Conservation (phyloP, 2,888 invertebrate genomes). For the Drosophila sordidula region DNA sequence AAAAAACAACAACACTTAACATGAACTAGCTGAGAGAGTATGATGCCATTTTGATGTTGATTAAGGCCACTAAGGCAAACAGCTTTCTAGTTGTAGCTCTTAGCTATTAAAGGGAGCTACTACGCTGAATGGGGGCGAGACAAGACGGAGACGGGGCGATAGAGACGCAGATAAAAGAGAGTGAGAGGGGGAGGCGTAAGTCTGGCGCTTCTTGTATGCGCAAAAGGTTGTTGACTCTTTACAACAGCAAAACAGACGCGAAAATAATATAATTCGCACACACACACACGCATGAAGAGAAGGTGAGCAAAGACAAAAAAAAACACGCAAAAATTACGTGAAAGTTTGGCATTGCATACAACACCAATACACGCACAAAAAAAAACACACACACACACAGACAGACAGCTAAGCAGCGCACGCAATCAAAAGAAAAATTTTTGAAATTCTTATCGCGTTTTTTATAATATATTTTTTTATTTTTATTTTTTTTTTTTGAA, state of each 20-base stretch:
- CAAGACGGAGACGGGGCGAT: not conserved
- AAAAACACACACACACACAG: constrained; percentile 21
- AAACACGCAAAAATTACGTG: constrained; percentile 74
- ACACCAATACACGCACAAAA: constrained; percentile 26
- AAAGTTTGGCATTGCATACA: constrained; percentile 79
- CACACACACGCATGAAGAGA: constrained; percentile 40
- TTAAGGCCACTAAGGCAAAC: constrained; percentile 65
- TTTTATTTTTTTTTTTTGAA: constrained; percentile 47
- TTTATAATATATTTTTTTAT: constrained; percentile 16
- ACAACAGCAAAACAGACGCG: constrained; percentile 74
- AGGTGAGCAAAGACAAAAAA: constrained; percentile 45
- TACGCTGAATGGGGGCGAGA: constrained; percentile 28
- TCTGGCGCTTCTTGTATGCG: constrained; percentile 72
- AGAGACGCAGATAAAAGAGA: not conserved
- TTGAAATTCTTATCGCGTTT: constrained; percentile 82
- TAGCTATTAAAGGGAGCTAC: constrained; percentile 44
- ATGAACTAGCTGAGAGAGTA: constrained; percentile 22
- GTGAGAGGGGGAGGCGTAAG: constrained; percentile 10
- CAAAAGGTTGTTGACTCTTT: constrained; percentile 77
- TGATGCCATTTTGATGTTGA: constrained; percentile 67
- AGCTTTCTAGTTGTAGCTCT: constrained; percentile 57
- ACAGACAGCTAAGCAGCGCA: constrained; percentile 22
- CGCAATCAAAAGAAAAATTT: constrained; percentile 73
- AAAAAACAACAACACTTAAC: constrained; percentile 1
- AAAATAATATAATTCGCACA: constrained; percentile 70